Percentiles rank a stretch among this genome's conserved stretches.
phyloP scores from a whole-genome alignment of 53 echinoderm and acorn worm genomes.

The Astropecten irregularis region DNA sequence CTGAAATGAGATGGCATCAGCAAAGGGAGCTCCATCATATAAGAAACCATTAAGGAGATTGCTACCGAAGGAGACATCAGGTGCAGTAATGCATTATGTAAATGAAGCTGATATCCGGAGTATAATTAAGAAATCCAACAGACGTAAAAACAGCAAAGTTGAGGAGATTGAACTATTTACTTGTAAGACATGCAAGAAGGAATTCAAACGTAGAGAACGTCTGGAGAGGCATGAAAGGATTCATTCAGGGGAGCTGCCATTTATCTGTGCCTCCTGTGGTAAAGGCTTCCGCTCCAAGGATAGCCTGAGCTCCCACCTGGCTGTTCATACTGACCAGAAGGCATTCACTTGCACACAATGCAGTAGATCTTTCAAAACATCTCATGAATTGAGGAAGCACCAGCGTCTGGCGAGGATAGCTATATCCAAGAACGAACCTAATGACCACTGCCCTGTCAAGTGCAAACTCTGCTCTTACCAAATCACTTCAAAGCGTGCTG shows the following conservation, averaged over 20 bases:
- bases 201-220: neutral
- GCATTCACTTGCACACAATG: neutral
- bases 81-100: too few species aligned
- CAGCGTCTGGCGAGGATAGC: conserved; percentile 15
- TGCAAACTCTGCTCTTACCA: conserved; percentile 12
- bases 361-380: neutral
- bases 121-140: too few species aligned
- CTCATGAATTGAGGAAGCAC: conserved; percentile 26
- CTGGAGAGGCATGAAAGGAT: neutral
- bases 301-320: conserved; percentile 7
- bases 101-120: too few species aligned
- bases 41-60: too few species aligned
- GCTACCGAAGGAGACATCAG: too few species aligned
- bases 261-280: neutral
- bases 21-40: too few species aligned
- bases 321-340: neutral
- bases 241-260: conserved; percentile 18
- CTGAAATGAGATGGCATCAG: too few species aligned
- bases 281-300: conserved; percentile 15
- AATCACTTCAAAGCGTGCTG: conserved; percentile 8
- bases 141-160: too few species aligned
- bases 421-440: conserved; percentile 19
- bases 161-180: neutral
- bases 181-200: conserved; percentile 15
- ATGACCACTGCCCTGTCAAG: conserved; percentile 22